phyloP scores from a whole-genome alignment of 2,113 vertebrate species.

The Prunella himalayana region DNA sequence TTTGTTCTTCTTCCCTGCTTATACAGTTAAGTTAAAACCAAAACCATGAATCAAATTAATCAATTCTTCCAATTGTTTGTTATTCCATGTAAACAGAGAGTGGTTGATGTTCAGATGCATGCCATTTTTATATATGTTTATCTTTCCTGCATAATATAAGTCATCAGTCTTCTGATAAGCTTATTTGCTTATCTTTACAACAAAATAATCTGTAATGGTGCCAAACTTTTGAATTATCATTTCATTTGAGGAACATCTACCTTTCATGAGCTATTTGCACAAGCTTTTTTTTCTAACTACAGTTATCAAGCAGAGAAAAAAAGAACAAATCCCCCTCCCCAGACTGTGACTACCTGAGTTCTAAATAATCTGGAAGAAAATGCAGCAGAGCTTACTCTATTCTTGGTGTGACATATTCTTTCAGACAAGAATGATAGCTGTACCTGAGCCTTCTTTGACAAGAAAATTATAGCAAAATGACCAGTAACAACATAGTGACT shows the following conservation, averaged over 20 bases:
- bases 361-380: neutral
- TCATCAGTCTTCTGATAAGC: neutral
- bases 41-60: neutral
- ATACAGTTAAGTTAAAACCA: neutral
- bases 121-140: neutral
- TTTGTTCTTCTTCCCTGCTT: neutral
- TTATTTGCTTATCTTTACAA: neutral
- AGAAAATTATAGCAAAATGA: neutral
- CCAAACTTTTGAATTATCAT: neutral
- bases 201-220: neutral
- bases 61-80: neutral
- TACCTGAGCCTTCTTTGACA: fast-evolving
- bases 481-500: neutral
- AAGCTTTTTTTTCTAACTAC: neutral
- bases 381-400: neutral
- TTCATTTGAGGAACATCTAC: neutral
- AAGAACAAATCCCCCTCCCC: no score
- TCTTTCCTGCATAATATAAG: neutral
- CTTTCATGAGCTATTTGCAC: neutral
- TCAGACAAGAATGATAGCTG: neutral
- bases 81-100: neutral
- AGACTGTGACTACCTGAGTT: neutral
- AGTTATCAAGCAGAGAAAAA: fast-evolving
- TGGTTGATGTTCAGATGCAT: neutral
- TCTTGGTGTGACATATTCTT: neutral